Evolutionary conservation across 1,140 invertebrate genomes (phyloP), one percentile per base, ranked within the genome.

Genomic region (Micrasema longulum): DNA sequence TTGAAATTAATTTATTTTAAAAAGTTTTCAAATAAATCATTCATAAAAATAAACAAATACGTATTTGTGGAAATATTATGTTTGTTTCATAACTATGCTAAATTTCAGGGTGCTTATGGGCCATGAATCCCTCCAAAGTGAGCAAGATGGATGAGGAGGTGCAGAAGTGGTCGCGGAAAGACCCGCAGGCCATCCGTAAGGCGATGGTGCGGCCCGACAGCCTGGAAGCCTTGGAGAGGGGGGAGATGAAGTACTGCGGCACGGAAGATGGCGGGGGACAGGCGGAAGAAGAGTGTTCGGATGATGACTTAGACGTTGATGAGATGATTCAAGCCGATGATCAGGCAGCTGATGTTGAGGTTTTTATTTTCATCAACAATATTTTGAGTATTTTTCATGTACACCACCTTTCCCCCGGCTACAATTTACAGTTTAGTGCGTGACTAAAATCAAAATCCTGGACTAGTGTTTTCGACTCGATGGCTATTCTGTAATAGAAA

Each of bases 111-210:
- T 98, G 96, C 79, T 86, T 98, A 60, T 98, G 97, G 97, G 96
- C 96, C 0, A 94, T 98, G 87, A 97, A 97, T 86, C 96, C 96
- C 0, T 91, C 91, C 12, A 97, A 97, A 82, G 91, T 97, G 14
- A 89, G 91, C 20, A 98, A 98, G 86, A 97, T 99, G 95, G 96
- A 98, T 76, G 96, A 98, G 81, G 97, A 98, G 82, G 95, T 98
- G 45, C 93, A 95, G 76, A 98, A 98, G 80, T 98, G 96, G 94
- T 95, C 94, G 6, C 89, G 93, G 76, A 98, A 98, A 83, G 96
- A 98, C 86, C 95, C 95, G 0, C 80, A 89, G 75, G 91, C 92
- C 68, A 93, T 95, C 64, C 92, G 91, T 71, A 91, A 92, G 76
- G 94, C 95, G 2, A 97, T 98, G 96, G 90, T 95, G 18, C 91